A percentile compares a stretch with the other conserved stretches of the same genome.
Evolutionary conservation across 1,140 invertebrate genomes (phyloP).

Genomic region (Psix sp.): DNA sequence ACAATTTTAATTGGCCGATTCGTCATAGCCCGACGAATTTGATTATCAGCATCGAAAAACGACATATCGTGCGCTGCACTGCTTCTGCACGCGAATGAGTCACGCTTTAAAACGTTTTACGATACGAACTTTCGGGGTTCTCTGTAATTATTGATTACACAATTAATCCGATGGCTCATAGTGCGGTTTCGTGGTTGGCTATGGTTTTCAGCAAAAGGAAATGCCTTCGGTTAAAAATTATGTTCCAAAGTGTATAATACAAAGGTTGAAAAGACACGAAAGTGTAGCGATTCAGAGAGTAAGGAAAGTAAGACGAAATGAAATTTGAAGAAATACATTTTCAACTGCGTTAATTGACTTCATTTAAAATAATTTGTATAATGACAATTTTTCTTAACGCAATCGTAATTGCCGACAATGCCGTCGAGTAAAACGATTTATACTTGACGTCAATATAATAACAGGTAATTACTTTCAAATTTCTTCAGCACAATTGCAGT

Average conservation of each 20-base stretch:
- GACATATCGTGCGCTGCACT: constrained; percentile 66
- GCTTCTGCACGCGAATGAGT: constrained; percentile 73
- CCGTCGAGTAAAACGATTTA: not conserved
- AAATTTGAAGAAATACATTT: too few species aligned
- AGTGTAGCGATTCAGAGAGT: too few species aligned
- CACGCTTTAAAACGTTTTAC: constrained; percentile 69
- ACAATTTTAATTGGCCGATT: constrained; percentile 76
- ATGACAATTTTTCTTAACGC: too few species aligned
- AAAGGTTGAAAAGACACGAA: too few species aligned
- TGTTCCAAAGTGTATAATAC: too few species aligned
- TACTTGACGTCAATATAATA: constrained; percentile 68
- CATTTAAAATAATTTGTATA: too few species aligned
- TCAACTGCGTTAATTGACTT: too few species aligned
- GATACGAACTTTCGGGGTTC: constrained; percentile 56
- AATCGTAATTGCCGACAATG: too few species aligned
- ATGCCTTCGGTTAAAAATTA: constrained; percentile 9
- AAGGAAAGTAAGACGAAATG: too few species aligned
- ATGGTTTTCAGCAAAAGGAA: constrained; percentile 31
- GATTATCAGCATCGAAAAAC: constrained; percentile 75
- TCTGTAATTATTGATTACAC: constrained; percentile 70
- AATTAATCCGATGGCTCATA: constrained; percentile 62
- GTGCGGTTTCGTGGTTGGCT: constrained; percentile 47
- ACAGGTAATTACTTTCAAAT: constrained; percentile 59
- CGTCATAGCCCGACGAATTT: constrained; percentile 76
- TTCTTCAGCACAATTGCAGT: constrained; percentile 14